Conservation (phyloP, 2,888 invertebrate species). For the Dasypolia templi region DNA sequence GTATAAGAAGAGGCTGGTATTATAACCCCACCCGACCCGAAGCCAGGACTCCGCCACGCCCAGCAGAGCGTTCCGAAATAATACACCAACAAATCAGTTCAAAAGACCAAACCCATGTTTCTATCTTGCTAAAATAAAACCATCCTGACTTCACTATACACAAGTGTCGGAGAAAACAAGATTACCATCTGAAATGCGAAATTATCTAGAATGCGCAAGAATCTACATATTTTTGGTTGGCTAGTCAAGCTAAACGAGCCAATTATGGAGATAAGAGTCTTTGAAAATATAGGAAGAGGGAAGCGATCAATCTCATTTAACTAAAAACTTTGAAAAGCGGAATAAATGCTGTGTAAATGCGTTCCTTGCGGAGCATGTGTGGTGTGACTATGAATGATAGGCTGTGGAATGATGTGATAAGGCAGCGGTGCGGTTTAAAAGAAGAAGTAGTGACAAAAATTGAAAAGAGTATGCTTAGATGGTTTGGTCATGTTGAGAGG, state of each 20-base stretch:
- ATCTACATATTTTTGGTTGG: conserved; percentile 26
- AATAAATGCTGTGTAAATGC: too few relatives aligned
- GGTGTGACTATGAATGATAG: too few relatives aligned
- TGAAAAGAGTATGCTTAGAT: too few relatives aligned
- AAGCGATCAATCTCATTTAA: neutral
- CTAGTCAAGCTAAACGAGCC: conserved; percentile 21
- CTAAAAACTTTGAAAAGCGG: too few relatives aligned
- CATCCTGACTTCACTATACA: too few relatives aligned
- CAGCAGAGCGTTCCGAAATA: neutral
- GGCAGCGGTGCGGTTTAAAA: too few relatives aligned
- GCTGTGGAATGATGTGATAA: too few relatives aligned
- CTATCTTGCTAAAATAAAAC: neutral
- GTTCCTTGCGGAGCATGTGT: too few relatives aligned
- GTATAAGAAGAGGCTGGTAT: too few relatives aligned
- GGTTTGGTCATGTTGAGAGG: too few relatives aligned
- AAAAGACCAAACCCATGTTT: neutral
- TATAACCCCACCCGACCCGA: neutral
- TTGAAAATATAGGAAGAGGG: conserved; percentile 2
- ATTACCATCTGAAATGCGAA: conserved; percentile 7
- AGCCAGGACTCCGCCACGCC: too few relatives aligned
- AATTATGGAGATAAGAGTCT: conserved; percentile 23
- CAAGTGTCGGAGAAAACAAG: conserved; percentile 13
- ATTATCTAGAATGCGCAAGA: conserved; percentile 14
- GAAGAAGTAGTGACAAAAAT: too few relatives aligned
- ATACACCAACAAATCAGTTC: neutral